Base-by-base conservation (phyloP, 2,888 invertebrate genomes). In the Kuschelorhynchus macadamiae region DNA sequence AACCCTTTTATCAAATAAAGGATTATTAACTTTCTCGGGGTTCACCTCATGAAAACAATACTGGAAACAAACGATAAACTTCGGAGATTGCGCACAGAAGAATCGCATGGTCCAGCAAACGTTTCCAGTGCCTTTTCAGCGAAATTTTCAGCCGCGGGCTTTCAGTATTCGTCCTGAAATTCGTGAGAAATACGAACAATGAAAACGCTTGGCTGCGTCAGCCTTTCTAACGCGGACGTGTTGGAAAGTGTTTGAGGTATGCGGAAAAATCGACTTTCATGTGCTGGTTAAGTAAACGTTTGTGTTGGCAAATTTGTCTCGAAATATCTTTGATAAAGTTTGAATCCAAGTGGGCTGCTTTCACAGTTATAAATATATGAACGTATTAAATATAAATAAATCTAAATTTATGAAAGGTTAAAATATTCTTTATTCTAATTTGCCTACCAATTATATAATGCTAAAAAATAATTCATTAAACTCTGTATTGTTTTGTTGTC, bases 81-180 rank as follows among this genome's bases (percentile, higher is more conserved):
- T 18, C 18, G 25, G 60, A 60, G 60, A 60, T 49, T 60, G 60
- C 49, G 60, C 60, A 39, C 30, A 25, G 44, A 36, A 46, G 14
- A 8, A 21, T 41, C 49, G 60, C 36, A 32, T 60, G 60, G 60
- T 49, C 60, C 60, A 60, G 41, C 49, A 30, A 36, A 18, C 47
- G 18, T 60, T 60, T 57, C 49, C 60, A 60, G 49, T 41, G 60
- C 46, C 47, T 60, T 60, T 60, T 41, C 47, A 30, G 49, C 47
- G 56, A 42, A 50, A 57, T 30, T 57, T 57, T 57, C 46, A 57
- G 56, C 46, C 12, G 30, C 55, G 41, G 42, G 55, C 25, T 41
- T 55, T 55, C 55, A 55, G 55, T 55, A 32, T 44, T 57, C 56
- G 46, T 46, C 33, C 56, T 46, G 56, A 46, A 57, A 46, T 46